Base-by-base conservation (phyloP, 2,113 vertebrate genomes). In the Melanerpes aurifrons region DNA sequence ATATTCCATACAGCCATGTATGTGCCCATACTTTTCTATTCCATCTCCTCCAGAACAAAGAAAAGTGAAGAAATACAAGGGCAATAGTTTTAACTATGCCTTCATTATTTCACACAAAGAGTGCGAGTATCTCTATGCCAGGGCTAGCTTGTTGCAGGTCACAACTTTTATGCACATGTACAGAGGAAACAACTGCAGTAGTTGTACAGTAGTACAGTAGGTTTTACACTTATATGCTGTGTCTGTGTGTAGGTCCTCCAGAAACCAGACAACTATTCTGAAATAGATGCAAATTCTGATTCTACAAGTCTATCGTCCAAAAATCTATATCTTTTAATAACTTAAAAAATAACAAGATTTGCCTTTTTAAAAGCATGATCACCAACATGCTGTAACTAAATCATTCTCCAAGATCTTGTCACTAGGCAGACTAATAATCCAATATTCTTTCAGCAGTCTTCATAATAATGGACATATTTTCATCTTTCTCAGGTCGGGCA, bases 391-490 rank as follows among this genome's bases (percentile, higher is more conserved):
- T 0, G 40, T 73, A 71, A 21, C 16, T 89, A 67, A 58, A 76
- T 71, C 17, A 6, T 63, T 63, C 54, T 66, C 81, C 63, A 54
- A 53, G 45, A 87, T 84, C 53, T 95, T 63, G 26, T 71, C 69
- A 59, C 50, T 87, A 74, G 73, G 67, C 62, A 87, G 43, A 47
- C 86, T 68, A 78, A 88, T 94, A 88, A 93, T 59, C 18, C 69
- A 80, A 54, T 71, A 79, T 86, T 91, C 81, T 91, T 94, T 90
- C 85, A 29, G 92, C 78, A 89, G 84, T 70, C 66, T 80, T 87
- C 87, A 79, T 68, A 85, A 84, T 95, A 96, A 96, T 84, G 88
- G 96, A 96, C 92, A 92, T 92, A 94, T 97, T 96, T 97, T 96
- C 96, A 91, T 90, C 81, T 97, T 97, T 95, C 87, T 94, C 57